Evolutionary conservation across 1,140 invertebrate species (phyloP), one percentile per base, ranked within the genome.

Genomic region (Drosophila azteca): DNA sequence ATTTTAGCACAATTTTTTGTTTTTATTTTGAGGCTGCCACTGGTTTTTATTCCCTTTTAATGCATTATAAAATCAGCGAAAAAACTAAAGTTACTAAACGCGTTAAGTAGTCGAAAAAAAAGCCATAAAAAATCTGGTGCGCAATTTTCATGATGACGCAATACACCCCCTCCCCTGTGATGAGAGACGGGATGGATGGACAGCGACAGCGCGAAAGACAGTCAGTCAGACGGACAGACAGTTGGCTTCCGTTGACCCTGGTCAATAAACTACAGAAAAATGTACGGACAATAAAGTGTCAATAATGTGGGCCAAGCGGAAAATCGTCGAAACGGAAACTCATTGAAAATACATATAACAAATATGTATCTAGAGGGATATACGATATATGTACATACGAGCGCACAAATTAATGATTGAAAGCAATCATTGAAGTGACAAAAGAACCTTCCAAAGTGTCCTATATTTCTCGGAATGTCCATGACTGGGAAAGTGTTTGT

Each of bases 181-280:
- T 24, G 57, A 66, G 58, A 46, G 58, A 26, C 49, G 45, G 55
- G 55, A 58, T 58, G 13, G 55, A 39, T 39, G 35, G 35, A 39
- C 35, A 39, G 35, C 35, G 35, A 39, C 35, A 78, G 61, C 22
- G 22, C 22, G 22, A 24, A 4, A 24, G 24, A 5, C 24, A 31
- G 31, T 9, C 2, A 50, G 26, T 51, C 41, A 51, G 44, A 29
- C 26, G 26, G 17, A 44, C 31, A 60, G 66, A 61, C 76, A 78
- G 62, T 57, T 58, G 63, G 68, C 77, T 79, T 79, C 76, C 77
- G 77, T 79, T 79, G 77, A 75, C 77, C 77, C 70, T 75, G 77
- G 76, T 79, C 76, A 79, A 79, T 68, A 79, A 74, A 79, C 76
- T 69, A 39, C 11, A 71, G 53, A 51, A 59, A 77, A 69, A 53